A percentile compares a stretch with the other conserved stretches of the same genome.
These are phyloP conservation scores for Montipora capricornis DNA, from an alignment of 64 coral and sea anemone species.

Conservation along the genomic window DNA sequence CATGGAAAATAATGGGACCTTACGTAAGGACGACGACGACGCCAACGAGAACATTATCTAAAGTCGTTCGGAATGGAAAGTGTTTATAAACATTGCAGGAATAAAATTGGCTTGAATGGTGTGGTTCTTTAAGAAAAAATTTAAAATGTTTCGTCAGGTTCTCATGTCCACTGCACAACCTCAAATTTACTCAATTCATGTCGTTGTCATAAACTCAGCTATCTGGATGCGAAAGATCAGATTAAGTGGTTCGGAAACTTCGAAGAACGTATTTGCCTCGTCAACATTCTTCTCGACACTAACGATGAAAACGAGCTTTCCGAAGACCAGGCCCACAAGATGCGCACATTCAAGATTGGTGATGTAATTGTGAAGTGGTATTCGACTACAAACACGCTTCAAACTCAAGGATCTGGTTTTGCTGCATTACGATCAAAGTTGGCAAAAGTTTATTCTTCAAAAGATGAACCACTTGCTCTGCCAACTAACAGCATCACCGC, in stretches of 20 bases:
- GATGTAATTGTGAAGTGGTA: conserved; percentile 44
- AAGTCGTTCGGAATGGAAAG: too few relatives aligned
- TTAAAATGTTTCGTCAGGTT: too few relatives aligned
- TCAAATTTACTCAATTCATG: too few relatives aligned
- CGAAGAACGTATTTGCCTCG: conserved; percentile 3
- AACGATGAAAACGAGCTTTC: background rate
- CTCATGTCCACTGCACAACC: too few relatives aligned
- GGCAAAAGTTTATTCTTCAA: too few relatives aligned
- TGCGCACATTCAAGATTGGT: conserved; percentile 10
- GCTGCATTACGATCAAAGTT: background rate
- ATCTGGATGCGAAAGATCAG: conserved; percentile 19
- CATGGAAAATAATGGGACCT: too few relatives aligned
- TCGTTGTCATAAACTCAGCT: conserved; percentile 22
- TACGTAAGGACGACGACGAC: too few relatives aligned
- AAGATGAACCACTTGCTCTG: too few relatives aligned
- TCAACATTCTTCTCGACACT: conserved; percentile 24
- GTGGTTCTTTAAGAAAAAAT: too few relatives aligned
- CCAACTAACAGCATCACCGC: background rate
- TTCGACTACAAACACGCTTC: conserved; percentile 36
- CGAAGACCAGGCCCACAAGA: conserved; percentile 35
- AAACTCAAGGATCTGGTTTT: conserved; percentile 33
- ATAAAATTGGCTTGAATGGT: too few relatives aligned
- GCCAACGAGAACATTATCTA: too few relatives aligned
- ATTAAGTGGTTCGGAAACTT: conserved; percentile 18
- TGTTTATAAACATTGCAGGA: too few relatives aligned